phyloP scores from a whole-genome alignment of 1,140 invertebrate species.

The Drosophila varians region DNA sequence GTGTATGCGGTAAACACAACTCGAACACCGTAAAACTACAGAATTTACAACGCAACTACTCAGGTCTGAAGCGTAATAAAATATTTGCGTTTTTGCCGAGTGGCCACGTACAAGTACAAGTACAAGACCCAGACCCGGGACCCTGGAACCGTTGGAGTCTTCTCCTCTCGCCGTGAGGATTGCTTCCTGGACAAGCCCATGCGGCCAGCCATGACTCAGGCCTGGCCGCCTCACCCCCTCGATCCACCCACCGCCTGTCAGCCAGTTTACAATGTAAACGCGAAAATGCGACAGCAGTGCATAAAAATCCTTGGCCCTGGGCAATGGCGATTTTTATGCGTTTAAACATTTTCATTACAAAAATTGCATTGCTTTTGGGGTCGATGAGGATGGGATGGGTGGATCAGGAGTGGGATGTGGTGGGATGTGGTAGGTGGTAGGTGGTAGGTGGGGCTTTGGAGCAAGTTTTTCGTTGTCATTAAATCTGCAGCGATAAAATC shows the following conservation, averaged over 20 bases:
- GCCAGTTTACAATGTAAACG: conserved; percentile 81
- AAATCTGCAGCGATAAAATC: conserved; percentile 80
- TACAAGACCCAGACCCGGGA: neutral
- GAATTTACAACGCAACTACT: conserved; percentile 82
- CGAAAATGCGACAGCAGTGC: conserved; percentile 80
- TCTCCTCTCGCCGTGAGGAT: conserved; percentile 24
- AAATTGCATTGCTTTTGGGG: conserved; percentile 65
- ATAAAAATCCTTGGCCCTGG: conserved; percentile 72
- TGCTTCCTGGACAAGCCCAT: conserved; percentile 58
- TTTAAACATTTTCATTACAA: conserved; percentile 82
- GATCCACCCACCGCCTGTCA: conserved; percentile 47
- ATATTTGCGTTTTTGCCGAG: conserved; percentile 78
- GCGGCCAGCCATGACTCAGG: conserved; percentile 66
- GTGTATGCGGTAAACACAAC: conserved; percentile 50
- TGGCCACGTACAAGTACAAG: conserved; percentile 54
- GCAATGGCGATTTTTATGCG: conserved; percentile 76
- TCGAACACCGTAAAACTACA: conserved; percentile 77
- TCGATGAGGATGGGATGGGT: neutral
- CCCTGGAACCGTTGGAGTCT: conserved; percentile 7
- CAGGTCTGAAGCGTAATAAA: conserved; percentile 82
- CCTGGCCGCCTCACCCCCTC: conserved; percentile 21
- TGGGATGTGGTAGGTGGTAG: too few species aligned
- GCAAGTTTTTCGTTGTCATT: conserved; percentile 72
- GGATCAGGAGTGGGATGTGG: neutral
- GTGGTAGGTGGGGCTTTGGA: neutral